Evolutionary conservation across 2,113 vertebrate genomes (phyloP).

Genomic region (Clinocottus analis): DNA sequence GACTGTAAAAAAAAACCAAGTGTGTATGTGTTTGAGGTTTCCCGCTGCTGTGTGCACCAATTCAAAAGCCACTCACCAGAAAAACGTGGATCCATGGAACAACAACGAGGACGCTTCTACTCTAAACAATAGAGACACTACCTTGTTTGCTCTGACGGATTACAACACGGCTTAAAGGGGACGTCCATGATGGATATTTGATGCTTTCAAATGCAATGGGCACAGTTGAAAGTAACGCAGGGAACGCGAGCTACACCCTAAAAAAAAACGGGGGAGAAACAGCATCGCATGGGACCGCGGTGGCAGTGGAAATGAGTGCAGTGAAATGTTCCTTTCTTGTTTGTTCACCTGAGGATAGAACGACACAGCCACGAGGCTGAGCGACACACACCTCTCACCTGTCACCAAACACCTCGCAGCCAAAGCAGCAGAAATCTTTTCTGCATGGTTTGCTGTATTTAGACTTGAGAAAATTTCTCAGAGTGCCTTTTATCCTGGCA

Average conservation of each 20-base stretch:
- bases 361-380: conserved; percentile 17
- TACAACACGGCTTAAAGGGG: conserved; percentile 43
- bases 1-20: conserved; percentile 10
- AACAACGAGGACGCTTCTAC: conserved; percentile 17
- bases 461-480: conserved; percentile 44
- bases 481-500: conserved; percentile 68
- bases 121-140: conserved; percentile 46
- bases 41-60: conserved; percentile 40
- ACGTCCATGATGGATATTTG: conserved; percentile 63
- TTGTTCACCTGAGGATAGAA: conserved; percentile 27
- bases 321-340: conserved; percentile 44
- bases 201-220: conserved; percentile 59
- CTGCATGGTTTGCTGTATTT: conserved; percentile 56
- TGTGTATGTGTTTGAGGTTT: conserved; percentile 44
- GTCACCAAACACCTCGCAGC: conserved; percentile 39
- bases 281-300: conserved; percentile 24
- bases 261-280: conserved; percentile 23
- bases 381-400: conserved; percentile 47
- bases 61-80: conserved; percentile 51
- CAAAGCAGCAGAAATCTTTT: conserved; percentile 27
- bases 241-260: conserved; percentile 13
- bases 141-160: conserved; percentile 69
- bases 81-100: conserved; percentile 21
- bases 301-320: conserved; percentile 28
- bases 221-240: conserved; percentile 33